Evolutionary conservation across 2,113 vertebrate genomes (phyloP).

Genomic region (Suncus etruscus): DNA sequence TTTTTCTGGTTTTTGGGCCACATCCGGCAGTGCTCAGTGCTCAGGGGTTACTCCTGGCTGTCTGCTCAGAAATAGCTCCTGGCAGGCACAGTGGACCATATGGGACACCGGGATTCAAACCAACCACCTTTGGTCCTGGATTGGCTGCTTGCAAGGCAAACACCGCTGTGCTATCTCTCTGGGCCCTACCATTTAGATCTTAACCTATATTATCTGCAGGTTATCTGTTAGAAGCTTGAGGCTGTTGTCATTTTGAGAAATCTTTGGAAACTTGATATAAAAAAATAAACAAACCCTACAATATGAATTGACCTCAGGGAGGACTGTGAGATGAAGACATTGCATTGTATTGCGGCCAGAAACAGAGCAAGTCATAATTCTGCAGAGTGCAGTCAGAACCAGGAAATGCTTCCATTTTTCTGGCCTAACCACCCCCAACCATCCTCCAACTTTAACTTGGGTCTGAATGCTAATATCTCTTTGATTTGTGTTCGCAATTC

Average conservation of each 20-base stretch:
- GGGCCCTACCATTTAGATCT: neutral
- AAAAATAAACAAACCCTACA: neutral
- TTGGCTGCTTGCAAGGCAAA: no score
- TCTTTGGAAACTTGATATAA: neutral
- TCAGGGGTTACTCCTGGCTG: no score
- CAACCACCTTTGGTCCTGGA: no score
- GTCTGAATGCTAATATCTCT: neutral
- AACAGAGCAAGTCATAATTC: neutral
- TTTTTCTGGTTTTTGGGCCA: no score
- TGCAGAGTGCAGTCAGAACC: neutral
- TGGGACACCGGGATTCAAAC: no score
- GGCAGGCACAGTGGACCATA: no score
- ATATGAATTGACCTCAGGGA: rapidly evolving
- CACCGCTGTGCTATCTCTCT: no score
- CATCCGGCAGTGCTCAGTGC: no score
- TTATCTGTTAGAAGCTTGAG: neutral
- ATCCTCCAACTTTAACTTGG: neutral
- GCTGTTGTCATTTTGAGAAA: neutral
- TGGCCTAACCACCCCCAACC: neutral
- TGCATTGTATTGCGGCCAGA: rapidly evolving
- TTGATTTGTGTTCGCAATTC: neutral
- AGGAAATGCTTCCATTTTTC: neutral
- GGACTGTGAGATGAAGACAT: no score
- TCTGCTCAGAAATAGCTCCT: no score
- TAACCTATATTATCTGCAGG: neutral